Evolutionary conservation across 2,888 invertebrate species (phyloP).

Genomic region (Synergus gifuensis): DNA sequence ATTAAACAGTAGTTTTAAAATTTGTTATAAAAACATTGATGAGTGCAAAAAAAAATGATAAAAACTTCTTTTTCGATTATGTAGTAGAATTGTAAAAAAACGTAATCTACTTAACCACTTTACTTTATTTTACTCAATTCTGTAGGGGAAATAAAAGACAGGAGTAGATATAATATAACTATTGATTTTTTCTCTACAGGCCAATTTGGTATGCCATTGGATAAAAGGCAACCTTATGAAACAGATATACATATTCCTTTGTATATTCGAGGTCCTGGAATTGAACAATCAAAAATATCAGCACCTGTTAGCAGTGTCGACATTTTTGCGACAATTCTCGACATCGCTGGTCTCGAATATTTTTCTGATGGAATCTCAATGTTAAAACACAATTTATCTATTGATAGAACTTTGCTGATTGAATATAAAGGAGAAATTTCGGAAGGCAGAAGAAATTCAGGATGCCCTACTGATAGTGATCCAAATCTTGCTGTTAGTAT

Average conservation of each 20-base stretch:
- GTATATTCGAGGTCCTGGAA: constrained; percentile 87
- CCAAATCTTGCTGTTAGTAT: constrained; percentile 82
- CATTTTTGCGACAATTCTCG: constrained; percentile 89
- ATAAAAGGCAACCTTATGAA: constrained; percentile 95
- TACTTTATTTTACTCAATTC: too few species aligned
- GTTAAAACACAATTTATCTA: constrained; percentile 62
- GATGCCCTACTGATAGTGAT: constrained; percentile 84
- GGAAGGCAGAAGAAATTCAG: constrained; percentile 79
- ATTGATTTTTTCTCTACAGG: constrained; percentile 79
- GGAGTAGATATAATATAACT: neutral
- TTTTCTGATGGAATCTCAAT: constrained; percentile 75
- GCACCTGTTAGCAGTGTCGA: constrained; percentile 88
- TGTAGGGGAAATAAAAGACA: neutral
- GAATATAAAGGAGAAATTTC: constrained; percentile 91
- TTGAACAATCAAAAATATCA: constrained; percentile 79
- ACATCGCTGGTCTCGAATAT: constrained; percentile 82
- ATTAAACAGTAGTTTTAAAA: too few species aligned
- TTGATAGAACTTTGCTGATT: constrained; percentile 83
- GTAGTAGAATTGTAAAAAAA: too few species aligned
- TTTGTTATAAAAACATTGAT: too few species aligned
- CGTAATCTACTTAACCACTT: too few species aligned
- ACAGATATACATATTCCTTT: constrained; percentile 92
- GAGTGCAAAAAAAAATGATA: too few species aligned
- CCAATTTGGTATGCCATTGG: constrained; percentile 92
- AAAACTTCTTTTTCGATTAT: too few species aligned